Evolutionary conservation across 2,113 vertebrate species (phyloP).

Genomic region (Albula glossodonta): DNA sequence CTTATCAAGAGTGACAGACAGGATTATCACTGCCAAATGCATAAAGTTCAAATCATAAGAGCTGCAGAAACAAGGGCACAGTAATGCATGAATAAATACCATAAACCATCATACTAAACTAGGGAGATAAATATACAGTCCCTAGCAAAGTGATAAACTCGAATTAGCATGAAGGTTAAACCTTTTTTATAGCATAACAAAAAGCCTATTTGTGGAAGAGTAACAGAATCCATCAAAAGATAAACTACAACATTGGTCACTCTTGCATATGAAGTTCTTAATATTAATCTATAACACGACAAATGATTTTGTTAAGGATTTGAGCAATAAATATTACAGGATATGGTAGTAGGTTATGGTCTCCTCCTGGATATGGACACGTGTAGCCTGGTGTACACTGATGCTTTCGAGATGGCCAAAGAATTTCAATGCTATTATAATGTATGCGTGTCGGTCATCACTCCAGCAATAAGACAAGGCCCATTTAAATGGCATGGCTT

Average conservation of each 20-base stretch:
- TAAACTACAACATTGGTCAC: neutral
- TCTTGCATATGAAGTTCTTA: too few species aligned
- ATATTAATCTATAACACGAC: too few species aligned
- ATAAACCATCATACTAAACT: neutral
- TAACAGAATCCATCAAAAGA: neutral
- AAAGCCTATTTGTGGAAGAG: neutral
- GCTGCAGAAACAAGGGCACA: neutral
- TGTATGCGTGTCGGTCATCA: too few species aligned
- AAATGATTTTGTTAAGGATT: too few species aligned
- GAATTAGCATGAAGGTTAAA: neutral
- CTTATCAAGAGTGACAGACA: neutral
- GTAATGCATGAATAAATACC: neutral
- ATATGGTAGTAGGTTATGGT: too few species aligned
- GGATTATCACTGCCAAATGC: neutral
- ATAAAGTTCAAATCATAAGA: neutral
- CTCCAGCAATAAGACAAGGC: too few species aligned
- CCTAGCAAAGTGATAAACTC: neutral
- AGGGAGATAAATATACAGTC: neutral
- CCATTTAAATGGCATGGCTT: too few species aligned
- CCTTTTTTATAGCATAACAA: neutral
- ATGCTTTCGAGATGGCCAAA: too few species aligned
- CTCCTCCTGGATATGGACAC: too few species aligned
- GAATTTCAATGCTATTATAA: too few species aligned
- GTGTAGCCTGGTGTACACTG: too few species aligned
- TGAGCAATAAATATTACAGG: too few species aligned